phyloP scores from a whole-genome alignment of 2,113 vertebrate species.

The Aramus guarauna region DNA sequence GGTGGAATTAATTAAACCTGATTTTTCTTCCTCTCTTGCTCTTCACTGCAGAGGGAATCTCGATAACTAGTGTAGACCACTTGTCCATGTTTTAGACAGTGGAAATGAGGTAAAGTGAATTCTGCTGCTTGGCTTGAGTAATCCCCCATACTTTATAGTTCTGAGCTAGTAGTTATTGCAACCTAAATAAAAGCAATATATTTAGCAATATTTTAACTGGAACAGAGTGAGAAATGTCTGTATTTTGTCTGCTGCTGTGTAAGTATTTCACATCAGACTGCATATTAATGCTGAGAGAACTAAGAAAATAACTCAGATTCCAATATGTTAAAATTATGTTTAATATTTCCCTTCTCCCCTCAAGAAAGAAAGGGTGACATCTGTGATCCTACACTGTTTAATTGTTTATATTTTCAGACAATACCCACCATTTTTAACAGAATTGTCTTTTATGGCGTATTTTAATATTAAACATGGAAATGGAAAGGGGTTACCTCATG shows the following conservation, averaged over 20 bases:
- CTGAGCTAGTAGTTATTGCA: background rate
- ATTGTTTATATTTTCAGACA: background rate
- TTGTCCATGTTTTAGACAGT: background rate
- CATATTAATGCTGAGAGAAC: background rate
- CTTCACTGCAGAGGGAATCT: background rate
- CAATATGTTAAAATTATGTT: background rate
- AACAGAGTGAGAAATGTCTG: background rate
- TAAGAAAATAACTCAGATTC: background rate
- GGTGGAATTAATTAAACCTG: background rate
- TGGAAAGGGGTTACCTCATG: background rate
- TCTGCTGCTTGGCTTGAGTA: background rate
- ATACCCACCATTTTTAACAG: background rate
- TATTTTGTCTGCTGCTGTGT: background rate
- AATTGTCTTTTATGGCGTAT: background rate
- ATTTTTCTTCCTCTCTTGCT: background rate
- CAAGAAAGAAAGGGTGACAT: background rate
- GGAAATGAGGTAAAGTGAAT: background rate
- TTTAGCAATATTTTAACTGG: conserved; percentile 24
- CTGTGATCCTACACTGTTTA: background rate
- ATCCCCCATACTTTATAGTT: background rate
- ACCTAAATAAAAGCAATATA: background rate
- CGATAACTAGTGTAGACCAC: too few species aligned
- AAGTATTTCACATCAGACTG: background rate
- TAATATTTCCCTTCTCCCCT: background rate
- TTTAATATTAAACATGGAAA: background rate